These are phyloP conservation scores for Phyllostomus discolor DNA, from an alignment of 2,113 vertebrate species.

Conservation along the genomic window DNA sequence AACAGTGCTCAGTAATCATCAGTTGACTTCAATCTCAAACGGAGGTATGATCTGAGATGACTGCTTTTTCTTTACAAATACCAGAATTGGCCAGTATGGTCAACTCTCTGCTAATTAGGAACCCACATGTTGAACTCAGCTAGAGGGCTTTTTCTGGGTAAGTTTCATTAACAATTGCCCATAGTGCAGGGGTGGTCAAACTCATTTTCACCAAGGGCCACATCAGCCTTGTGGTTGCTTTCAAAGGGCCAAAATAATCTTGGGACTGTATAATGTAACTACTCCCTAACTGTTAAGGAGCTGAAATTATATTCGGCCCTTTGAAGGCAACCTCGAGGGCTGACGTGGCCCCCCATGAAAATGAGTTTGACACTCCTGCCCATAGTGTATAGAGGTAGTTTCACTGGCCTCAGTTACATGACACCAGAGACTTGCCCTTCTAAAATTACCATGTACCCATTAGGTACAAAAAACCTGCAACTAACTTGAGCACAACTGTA, in stretches of 20 bases:
- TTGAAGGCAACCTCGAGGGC: too few species aligned
- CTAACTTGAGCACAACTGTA: not conserved
- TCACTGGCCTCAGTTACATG: not conserved
- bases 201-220: too few species aligned
- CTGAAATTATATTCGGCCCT: too few species aligned
- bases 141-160: not conserved
- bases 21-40: not conserved
- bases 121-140: not conserved
- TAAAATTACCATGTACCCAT: not conserved
- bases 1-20: not conserved
- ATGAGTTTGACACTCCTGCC: too few species aligned
- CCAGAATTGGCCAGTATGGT: not conserved
- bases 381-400: not conserved
- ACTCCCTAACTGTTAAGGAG: too few species aligned
- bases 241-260: too few species aligned
- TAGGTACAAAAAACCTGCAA: not conserved
- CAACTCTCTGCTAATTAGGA: not conserved
- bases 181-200: too few species aligned
- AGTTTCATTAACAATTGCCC: not conserved
- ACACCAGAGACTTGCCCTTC: not conserved
- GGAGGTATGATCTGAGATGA: not conserved
- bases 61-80: not conserved
- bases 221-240: too few species aligned
- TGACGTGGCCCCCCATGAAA: too few species aligned
- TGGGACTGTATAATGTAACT: too few species aligned